Evolutionary conservation across 1,140 invertebrate genomes (phyloP).

Genomic region (Episyrphus balteatus): DNA sequence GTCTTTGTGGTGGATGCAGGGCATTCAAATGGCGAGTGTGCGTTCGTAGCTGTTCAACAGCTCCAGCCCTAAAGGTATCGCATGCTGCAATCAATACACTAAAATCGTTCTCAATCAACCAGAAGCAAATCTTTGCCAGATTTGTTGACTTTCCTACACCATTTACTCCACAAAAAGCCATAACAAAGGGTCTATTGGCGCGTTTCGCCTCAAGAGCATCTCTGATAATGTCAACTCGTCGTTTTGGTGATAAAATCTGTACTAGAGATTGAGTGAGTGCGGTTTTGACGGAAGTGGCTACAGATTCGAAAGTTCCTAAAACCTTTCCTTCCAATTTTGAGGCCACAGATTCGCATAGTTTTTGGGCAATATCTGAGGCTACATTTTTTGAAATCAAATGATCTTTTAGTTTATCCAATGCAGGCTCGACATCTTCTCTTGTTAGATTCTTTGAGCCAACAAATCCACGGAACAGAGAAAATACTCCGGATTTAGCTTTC

Average conservation of each 20-base stretch:
- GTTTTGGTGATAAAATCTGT: conserved; percentile 86
- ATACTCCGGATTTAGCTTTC: conserved; percentile 53
- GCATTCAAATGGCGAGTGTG: conserved; percentile 91
- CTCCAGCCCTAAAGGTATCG: conserved; percentile 98
- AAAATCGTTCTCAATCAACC: conserved; percentile 96
- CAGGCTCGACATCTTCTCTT: conserved; percentile 65
- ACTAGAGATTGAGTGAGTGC: conserved; percentile 76
- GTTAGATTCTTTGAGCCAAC: conserved; percentile 76
- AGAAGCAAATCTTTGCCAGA: conserved; percentile 98
- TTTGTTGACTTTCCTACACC: conserved; percentile 99
- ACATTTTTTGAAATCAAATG: conserved; percentile 97
- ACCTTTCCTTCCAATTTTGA: conserved; percentile 87
- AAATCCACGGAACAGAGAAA: conserved; percentile 74
- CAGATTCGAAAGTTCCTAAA: conserved; percentile 85
- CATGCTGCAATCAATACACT: conserved; percentile 96
- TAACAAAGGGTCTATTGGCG: conserved; percentile 77
- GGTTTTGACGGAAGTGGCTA: conserved; percentile 69
- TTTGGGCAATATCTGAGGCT: conserved; percentile 86
- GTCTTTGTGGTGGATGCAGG: conserved; percentile 71
- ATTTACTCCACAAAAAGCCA: conserved; percentile 98
- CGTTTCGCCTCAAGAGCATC: conserved; percentile 87
- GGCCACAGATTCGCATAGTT: conserved; percentile 91
- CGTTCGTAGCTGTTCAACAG: conserved; percentile 95
- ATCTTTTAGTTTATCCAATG: conserved; percentile 90
- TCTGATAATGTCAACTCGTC: conserved; percentile 91